Conservation (phyloP, 2,797 vertebrate species). For the Rhinatrema bivittatum region DNA sequence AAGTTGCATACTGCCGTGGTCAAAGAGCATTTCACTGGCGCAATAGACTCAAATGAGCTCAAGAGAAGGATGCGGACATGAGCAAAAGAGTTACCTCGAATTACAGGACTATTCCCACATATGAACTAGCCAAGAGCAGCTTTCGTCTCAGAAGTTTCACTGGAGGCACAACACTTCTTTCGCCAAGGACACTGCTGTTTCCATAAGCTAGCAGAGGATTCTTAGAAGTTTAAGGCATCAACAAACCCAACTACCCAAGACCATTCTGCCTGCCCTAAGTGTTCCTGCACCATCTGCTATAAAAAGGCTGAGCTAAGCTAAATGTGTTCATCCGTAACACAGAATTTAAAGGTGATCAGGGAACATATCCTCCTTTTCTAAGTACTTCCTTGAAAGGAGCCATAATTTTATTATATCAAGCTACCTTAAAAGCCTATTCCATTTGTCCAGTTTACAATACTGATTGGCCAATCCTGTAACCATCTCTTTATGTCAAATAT, state of each 20-base stretch:
- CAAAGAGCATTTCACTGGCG: slow-evolving; percentile 50
- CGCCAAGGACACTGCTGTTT: slow-evolving; percentile 89
- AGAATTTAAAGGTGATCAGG: too few species aligned
- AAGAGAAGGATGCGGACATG: slow-evolving; percentile 88
- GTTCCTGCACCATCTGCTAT: too few species aligned
- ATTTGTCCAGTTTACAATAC: too few species aligned
- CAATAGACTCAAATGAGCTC: slow-evolving; percentile 56
- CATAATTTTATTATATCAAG: too few species aligned
- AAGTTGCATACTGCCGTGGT: slow-evolving; percentile 42
- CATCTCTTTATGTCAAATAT: too few species aligned
- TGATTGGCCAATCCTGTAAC: too few species aligned
- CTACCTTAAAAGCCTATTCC: too few species aligned
- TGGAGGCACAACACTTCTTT: slow-evolving; percentile 91
- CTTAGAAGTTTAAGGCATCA: slow-evolving; percentile 84
- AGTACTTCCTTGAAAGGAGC: too few species aligned
- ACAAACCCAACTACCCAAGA: slow-evolving; percentile 53
- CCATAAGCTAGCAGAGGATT: slow-evolving; percentile 77
- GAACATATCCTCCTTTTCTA: too few species aligned
- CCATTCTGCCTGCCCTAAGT: too few species aligned
- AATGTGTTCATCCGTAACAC: too few species aligned
- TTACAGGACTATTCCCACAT: slow-evolving; percentile 94
- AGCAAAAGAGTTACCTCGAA: slow-evolving; percentile 98
- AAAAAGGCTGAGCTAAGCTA: slow-evolving; percentile 7
- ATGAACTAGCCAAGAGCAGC: slow-evolving; percentile 95
- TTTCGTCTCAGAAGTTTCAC: slow-evolving; percentile 88